phyloP scores from a whole-genome alignment of 1,140 invertebrate genomes.

The Leptoteleia sp. region DNA sequence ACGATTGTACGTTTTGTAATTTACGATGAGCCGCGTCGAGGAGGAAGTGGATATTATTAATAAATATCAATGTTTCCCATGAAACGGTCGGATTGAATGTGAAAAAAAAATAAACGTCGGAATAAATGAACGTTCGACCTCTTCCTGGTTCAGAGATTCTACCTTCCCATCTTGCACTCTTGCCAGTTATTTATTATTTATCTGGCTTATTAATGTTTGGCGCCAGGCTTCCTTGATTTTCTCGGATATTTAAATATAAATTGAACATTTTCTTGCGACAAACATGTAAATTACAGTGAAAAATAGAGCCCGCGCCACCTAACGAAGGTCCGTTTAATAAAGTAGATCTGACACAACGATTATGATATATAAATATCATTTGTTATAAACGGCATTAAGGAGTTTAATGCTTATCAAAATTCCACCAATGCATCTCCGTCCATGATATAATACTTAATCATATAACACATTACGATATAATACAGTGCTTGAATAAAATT shows the following conservation, averaged over 20 bases:
- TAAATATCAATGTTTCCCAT: constrained; percentile 20
- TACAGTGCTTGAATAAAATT: constrained; percentile 42
- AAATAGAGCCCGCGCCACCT: constrained; percentile 13
- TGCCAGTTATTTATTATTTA: constrained; percentile 40
- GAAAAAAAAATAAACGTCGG: constrained; percentile 13
- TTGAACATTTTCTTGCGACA: background rate
- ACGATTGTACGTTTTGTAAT: constrained; percentile 1
- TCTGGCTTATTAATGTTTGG: constrained; percentile 11
- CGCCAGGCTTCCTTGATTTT: constrained; percentile 15
- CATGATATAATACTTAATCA: constrained; percentile 52
- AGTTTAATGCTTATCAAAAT: constrained; percentile 24
- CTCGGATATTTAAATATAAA: background rate
- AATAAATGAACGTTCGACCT: constrained; percentile 19
- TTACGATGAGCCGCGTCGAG: background rate
- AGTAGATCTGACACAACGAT: too few relatives aligned
- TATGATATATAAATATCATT: constrained; percentile 40
- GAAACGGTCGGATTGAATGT: constrained; percentile 2
- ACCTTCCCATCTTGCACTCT: constrained; percentile 18
- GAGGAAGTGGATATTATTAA: constrained; percentile 14
- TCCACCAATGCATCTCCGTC: constrained; percentile 21
- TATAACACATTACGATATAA: constrained; percentile 53
- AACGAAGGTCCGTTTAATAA: too few relatives aligned
- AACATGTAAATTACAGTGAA: constrained; percentile 8
- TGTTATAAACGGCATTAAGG: constrained; percentile 5
- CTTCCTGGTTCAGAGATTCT: constrained; percentile 22